These are phyloP conservation scores for Vanessa atalanta DNA, from an alignment of 1,140 invertebrate genomes.

Conservation along the genomic window DNA sequence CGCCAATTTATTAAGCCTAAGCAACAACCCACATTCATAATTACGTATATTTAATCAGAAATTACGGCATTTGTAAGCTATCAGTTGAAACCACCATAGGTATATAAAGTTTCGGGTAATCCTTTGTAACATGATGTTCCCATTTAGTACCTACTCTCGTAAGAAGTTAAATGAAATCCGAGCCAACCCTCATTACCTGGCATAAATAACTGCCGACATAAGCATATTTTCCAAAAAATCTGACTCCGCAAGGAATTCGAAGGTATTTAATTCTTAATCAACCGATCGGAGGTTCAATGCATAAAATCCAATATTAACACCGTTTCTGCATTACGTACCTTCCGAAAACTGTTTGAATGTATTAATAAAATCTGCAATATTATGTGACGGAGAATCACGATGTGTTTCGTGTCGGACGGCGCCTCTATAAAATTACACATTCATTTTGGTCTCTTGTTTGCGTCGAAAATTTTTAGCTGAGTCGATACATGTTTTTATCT, in stretches of 20 bases:
- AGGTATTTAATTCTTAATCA: slow-evolving; percentile 68
- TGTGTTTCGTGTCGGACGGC: slow-evolving; percentile 58
- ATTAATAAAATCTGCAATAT: slow-evolving; percentile 65
- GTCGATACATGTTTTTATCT: slow-evolving; percentile 61
- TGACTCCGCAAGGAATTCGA: slow-evolving; percentile 45
- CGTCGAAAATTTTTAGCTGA: slow-evolving; percentile 65
- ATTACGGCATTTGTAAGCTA: background rate
- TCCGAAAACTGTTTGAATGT: slow-evolving; percentile 58
- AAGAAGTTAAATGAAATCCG: slow-evolving; percentile 39
- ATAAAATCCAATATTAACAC: slow-evolving; percentile 75
- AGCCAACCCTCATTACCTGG: slow-evolving; percentile 40
- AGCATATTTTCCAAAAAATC: slow-evolving; percentile 40
- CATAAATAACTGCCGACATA: slow-evolving; percentile 46
- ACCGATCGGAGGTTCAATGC: slow-evolving; percentile 48
- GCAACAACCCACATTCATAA: background rate
- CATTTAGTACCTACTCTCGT: slow-evolving; percentile 20
- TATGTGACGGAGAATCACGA: slow-evolving; percentile 62
- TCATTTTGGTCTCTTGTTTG: slow-evolving; percentile 62
- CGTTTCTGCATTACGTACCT: slow-evolving; percentile 66
- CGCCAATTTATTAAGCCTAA: background rate
- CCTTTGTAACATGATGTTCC: slow-evolving; percentile 13
- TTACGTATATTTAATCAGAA: background rate
- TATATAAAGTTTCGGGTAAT: slow-evolving; percentile 26
- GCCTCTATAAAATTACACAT: slow-evolving; percentile 66
- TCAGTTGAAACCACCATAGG: background rate